These are phyloP conservation scores for Dicranocentrus wangi DNA, from an alignment of 2,888 invertebrate species.

Conservation along the genomic window DNA sequence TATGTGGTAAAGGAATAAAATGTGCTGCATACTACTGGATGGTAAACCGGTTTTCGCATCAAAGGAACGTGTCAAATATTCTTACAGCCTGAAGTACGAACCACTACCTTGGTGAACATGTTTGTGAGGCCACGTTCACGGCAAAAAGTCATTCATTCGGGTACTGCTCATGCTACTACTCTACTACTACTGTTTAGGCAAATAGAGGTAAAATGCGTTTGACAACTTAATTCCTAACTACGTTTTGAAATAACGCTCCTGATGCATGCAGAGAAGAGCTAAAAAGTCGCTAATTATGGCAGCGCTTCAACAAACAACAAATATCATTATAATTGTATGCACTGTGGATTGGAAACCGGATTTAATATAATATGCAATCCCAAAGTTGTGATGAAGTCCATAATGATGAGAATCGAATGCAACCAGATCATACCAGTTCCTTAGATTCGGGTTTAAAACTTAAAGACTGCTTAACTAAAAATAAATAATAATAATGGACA, in stretches of 20 bases:
- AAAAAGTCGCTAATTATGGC: not conserved
- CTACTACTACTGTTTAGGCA: not conserved
- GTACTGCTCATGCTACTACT: conserved; percentile 3
- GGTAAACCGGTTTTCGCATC: conserved; percentile 52
- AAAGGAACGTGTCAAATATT: conserved; percentile 48
- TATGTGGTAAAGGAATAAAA: too few relatives aligned
- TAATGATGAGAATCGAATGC: too few relatives aligned
- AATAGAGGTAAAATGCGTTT: not conserved
- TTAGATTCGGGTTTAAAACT: too few relatives aligned
- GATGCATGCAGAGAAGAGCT: not conserved
- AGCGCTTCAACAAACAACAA: not conserved
- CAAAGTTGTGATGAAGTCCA: too few relatives aligned
- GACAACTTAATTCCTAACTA: not conserved
- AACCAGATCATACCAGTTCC: too few relatives aligned
- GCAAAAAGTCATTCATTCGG: conserved; percentile 51
- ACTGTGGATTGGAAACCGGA: too few relatives aligned
- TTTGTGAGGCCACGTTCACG: conserved; percentile 68
- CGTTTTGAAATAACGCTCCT: not conserved
- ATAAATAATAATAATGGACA: too few relatives aligned
- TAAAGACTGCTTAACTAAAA: too few relatives aligned
- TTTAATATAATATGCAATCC: too few relatives aligned
- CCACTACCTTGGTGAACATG: conserved; percentile 67
- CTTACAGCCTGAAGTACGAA: conserved; percentile 52
- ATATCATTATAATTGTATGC: too few relatives aligned
- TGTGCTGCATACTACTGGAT: not conserved